Evolutionary conservation across 1,140 invertebrate genomes (phyloP).

Genomic region (Sminthurinus signatus): DNA sequence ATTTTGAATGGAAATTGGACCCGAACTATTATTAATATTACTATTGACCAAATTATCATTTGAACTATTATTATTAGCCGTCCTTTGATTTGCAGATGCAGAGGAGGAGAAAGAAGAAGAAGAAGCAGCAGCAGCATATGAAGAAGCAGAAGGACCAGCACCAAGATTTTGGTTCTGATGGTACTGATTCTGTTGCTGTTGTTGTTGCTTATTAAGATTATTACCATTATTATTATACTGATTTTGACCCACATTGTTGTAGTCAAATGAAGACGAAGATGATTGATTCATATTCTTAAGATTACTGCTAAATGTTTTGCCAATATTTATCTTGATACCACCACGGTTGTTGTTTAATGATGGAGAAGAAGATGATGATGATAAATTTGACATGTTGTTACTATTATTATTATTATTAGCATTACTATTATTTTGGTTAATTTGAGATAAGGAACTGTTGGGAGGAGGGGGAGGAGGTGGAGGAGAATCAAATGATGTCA

Average conservation of each 20-base stretch:
- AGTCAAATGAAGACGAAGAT: not conserved
- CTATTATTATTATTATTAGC: too few species aligned
- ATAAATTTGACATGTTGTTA: not conserved
- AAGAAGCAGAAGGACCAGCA: not conserved
- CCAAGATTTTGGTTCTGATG: not conserved
- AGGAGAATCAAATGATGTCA: not conserved
- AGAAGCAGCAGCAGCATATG: too few species aligned
- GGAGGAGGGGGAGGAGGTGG: not conserved
- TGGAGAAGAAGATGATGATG: too few species aligned
- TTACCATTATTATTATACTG: not conserved
- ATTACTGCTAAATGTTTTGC: constrained; percentile 2
- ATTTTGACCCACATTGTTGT: not conserved
- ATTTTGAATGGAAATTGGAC: too few species aligned
- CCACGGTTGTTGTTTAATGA: too few species aligned
- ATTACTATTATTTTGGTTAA: too few species aligned
- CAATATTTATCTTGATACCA: constrained; percentile 10
- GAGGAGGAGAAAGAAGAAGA: too few species aligned
- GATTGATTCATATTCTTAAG: not conserved
- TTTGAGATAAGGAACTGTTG: not conserved
- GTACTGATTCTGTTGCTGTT: not conserved
- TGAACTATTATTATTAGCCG: too few species aligned
- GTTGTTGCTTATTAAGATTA: not conserved
- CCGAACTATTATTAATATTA: too few species aligned
- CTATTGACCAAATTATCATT: too few species aligned
- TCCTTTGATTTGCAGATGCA: too few species aligned